Evolutionary conservation across 2,797 vertebrate genomes (phyloP), one percentile per base, ranked within the genome.

Genomic region (Rhynchotus rufescens): DNA sequence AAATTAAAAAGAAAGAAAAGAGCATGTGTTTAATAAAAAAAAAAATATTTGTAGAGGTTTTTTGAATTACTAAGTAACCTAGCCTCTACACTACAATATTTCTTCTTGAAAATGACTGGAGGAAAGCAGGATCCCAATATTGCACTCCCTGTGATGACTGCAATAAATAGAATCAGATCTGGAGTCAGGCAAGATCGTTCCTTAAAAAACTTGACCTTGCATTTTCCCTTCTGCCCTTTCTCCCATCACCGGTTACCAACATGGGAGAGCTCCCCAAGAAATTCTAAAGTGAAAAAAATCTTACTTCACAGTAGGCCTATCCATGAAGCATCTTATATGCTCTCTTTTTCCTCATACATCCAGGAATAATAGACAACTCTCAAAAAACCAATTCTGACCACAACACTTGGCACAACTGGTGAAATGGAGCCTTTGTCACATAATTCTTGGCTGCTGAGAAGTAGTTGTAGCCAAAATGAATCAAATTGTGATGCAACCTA

Each of bases 21-120:
- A 73, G 26, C 26, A 45, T 20, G 12, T 44, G 66, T 73, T 89
- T 23, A 68, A 73, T 59, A 32, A 40, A 68, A 72, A 87, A 40
- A 38, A 38, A 54, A 57, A 45, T 84, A 73, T 93, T 80, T 84
- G 71, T 67, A 81, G 67, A 88, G 4, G 17, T 64, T 86, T 56
- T 74, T 45, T 57, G 40, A 81, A 56, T 86, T 90, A 87, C 77
- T 88, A 64, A 71, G 68, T 88, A 89, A 89, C 71, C 44, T 88
- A 88, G 89, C 68, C 44, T 88, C 61, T 61, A 12, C n/a, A 68
- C 13, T 52, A 36, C 79, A 93, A 19, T 4, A 72, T 68, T 86
- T 95, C 52, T 92, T 45, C 80, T 89, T 91, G 64, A 61, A 73
- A 73, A 49, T 7, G 4, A 23, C 23, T 5, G 14, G 25, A 52